These are phyloP conservation scores for Panurus biarmicus DNA, from an alignment of 2,113 vertebrate genomes.

Conservation along the genomic window DNA sequence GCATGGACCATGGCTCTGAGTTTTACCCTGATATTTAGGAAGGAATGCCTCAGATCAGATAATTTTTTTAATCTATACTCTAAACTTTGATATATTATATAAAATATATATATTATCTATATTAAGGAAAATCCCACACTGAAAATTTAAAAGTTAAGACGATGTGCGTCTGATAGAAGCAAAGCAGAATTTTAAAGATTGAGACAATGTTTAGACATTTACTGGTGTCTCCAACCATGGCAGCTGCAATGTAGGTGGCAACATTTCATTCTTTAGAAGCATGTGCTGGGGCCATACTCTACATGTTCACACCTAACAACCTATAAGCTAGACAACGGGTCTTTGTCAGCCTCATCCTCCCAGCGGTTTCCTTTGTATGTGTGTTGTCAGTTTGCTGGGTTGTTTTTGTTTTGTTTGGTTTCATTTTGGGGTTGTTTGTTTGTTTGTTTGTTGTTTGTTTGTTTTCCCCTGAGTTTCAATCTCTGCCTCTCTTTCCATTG, in stretches of 20 bases:
- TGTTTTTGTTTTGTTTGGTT: background rate
- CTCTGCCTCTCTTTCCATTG: conserved; percentile 38
- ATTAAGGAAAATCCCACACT: conserved; percentile 72
- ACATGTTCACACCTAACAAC: conserved; percentile 32
- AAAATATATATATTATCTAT: conserved; percentile 69
- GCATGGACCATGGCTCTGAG: conserved; percentile 79
- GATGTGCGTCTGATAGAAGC: conserved; percentile 65
- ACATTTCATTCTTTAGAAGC: conserved; percentile 67
- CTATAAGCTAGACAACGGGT: conserved; percentile 70
- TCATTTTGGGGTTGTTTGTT: background rate
- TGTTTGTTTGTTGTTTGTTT: background rate
- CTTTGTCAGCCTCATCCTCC: conserved; percentile 61
- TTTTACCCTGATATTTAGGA: conserved; percentile 83
- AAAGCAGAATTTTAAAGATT: conserved; percentile 70
- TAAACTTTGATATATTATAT: conserved; percentile 83
- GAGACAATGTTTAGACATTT: conserved; percentile 51
- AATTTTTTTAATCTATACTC: conserved; percentile 76
- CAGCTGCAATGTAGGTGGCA: conserved; percentile 69
- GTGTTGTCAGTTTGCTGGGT: background rate
- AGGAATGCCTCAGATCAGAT: conserved; percentile 60
- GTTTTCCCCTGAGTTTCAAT: background rate
- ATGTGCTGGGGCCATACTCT: conserved; percentile 65
- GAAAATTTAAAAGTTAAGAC: conserved; percentile 71
- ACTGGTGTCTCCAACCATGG: conserved; percentile 66
- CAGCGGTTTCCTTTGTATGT: conserved; percentile 3